Evolutionary conservation across 1,140 invertebrate species (phyloP).

Genomic region (Sycophaga agraensis): DNA sequence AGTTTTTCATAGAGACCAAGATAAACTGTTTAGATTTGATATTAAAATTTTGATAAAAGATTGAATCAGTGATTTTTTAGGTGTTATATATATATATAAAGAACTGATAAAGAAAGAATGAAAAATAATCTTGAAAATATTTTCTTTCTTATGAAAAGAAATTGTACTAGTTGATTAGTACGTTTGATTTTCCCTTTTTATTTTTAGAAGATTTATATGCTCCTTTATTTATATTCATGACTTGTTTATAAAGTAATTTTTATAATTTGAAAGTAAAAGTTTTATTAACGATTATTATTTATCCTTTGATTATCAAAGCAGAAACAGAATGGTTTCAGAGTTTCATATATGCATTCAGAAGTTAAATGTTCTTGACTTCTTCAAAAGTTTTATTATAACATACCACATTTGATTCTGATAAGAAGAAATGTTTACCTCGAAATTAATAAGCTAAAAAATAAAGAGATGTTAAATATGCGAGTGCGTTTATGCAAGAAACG

Average conservation of each 20-base stretch:
- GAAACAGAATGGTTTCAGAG: neutral
- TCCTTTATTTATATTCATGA: too few species aligned
- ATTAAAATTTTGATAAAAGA: neutral
- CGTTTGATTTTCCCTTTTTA: neutral
- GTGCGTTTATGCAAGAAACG: neutral
- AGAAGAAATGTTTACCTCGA: slow-evolving; percentile 8
- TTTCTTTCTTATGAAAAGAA: neutral
- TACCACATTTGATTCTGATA: neutral
- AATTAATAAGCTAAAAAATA: neutral
- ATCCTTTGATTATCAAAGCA: slow-evolving; percentile 7
- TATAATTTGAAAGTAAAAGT: neutral
- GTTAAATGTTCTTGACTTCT: slow-evolving; percentile 1
- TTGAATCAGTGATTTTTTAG: slow-evolving; percentile 3
- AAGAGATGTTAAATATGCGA: neutral
- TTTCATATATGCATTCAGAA: neutral
- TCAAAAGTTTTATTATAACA: slow-evolving; percentile 2
- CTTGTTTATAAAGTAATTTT: slow-evolving; percentile 9
- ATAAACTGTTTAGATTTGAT: slow-evolving; percentile 12
- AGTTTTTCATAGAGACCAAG: slow-evolving; percentile 1
- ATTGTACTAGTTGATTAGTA: slow-evolving; percentile 6
- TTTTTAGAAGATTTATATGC: neutral
- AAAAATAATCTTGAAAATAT: neutral
- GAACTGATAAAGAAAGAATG: neutral
- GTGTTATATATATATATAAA: slow-evolving; percentile 10
- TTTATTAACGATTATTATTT: slow-evolving; percentile 10